Base-by-base conservation (phyloP, 2,797 vertebrate species). In the Schizopygopsis pylzovi region DNA sequence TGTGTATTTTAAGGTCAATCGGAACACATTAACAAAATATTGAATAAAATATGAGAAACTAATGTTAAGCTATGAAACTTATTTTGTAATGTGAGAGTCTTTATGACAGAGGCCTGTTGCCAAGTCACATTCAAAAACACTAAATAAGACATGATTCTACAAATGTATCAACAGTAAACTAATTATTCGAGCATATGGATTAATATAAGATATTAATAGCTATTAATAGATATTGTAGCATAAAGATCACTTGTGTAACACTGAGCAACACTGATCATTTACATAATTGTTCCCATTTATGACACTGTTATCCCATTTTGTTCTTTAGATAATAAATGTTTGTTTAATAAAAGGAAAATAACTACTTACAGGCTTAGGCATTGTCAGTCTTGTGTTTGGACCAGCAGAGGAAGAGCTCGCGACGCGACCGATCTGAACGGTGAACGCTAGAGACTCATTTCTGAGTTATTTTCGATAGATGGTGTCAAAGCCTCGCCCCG, bases 301-400 rank as follows among this genome's bases (percentile, higher is more conserved):
- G 28, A 8, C 76, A 59, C 1, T 45, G 56, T 7, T 16, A 6
- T 10, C 4, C 11, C 2, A 12, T 45, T 47, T 37, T 79, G 39
- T 79, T 45, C 8, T 65, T 61, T 8, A 43, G 16, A 39, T 28
- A 25, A 28, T 43, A 28, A 16, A 79, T 8, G 16, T 25, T 18
- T 15, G 59, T 65, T 49, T 39, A 49, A 18, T 25, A 3, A 1
- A 25, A 33, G 77, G 4, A 72, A 78, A 49, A 67, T 0, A 80
- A 10, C 10, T 28, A 90, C 94, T 93, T 93, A 96, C 95, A 73
- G 91, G 93, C 90, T 94, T 96, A 18, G 95, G 95, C 95, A 96
- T 96, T 86, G 92, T 93, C 91, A 87, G 90, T 90, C 67, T 59
- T 65, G 54, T 72, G 59, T 81, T 11, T 15, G 72, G n/a, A 76